Base-by-base conservation (phyloP, 2,797 vertebrate genomes). In the Molossus alvarezi region DNA sequence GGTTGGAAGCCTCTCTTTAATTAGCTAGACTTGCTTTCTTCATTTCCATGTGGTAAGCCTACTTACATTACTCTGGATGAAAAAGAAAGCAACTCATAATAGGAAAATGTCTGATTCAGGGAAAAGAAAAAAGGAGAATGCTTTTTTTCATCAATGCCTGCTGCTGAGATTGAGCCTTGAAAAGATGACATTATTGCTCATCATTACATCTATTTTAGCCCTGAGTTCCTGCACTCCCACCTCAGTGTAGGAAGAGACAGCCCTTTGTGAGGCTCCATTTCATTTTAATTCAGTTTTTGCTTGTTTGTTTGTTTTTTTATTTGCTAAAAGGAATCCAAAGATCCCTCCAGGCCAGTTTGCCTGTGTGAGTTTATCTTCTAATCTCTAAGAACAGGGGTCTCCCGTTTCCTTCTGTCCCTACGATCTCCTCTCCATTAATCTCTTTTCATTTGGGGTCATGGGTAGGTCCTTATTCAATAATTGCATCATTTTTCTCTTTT, bases 351-450 rank as follows among this genome's bases (percentile, higher is more conserved):
- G 27, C 15, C 57, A 92, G 57, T 72, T 53, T 85, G 80, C 41
- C 48, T 33, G 21, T 90, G n/a, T 69, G 79, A 85, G 45, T 94
- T 96, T 94, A 64, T 37, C 37, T 91, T 91, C 88, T 81, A 85
- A 64, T 80, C 72, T 88, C 53, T 76, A 69, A 71, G 55, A 80
- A 29, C 23, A 89, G 20, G 55, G 29, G 23, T 64, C 25, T 65
- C 11, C 5, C 58, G 15, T 82, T 87, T 58, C 37, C 20, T 76
- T 80, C n/a, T 71, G 6, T 55, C 45, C 37, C 45, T 84, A 69
- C 23, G 64, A 41, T 29, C 23, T 81, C 25, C 33, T 82, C 29
- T 92, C 23, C 89, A 94, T 95, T 86, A 94, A 86, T 45, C 72
- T 48, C 1, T 88, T 92, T 95, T 95, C 17, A 51, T 81, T 20